phyloP scores from a whole-genome alignment of 2,113 vertebrate species.

The Nycticorax nycticorax region DNA sequence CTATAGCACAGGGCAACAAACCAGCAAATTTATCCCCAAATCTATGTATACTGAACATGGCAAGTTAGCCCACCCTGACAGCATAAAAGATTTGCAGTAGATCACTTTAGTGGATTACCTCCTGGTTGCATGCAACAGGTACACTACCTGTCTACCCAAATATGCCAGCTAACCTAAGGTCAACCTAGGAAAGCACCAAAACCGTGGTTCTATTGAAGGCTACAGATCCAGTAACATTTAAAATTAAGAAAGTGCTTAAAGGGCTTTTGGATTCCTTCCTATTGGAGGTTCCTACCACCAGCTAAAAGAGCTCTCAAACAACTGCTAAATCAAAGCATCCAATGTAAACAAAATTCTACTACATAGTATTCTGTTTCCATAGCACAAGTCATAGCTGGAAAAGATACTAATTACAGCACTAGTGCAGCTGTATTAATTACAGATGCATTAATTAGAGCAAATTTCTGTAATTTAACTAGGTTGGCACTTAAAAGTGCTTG shows the following conservation, averaged over 20 bases:
- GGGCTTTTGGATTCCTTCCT: neutral
- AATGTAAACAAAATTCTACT: neutral
- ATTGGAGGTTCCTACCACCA: neutral
- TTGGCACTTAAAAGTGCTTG: neutral
- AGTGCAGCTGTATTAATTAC: conserved; percentile 39
- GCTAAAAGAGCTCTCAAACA: neutral
- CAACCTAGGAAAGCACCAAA: neutral
- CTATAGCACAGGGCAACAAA: neutral
- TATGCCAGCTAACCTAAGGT: neutral
- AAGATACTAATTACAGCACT: conserved; percentile 18
- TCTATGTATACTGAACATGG: neutral
- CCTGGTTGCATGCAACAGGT: neutral
- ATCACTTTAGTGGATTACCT: neutral
- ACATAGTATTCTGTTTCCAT: conserved; percentile 18
- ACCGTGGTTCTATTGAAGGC: neutral
- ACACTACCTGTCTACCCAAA: neutral
- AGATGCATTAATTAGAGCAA: conserved; percentile 31
- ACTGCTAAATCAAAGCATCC: neutral
- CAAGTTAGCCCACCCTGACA: neutral
- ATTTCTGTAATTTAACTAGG: conserved; percentile 27
- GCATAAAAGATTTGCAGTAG: neutral
- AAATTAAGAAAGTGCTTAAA: neutral
- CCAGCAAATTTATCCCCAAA: neutral
- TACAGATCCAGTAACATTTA: neutral
- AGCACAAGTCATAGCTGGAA: neutral